Base-by-base conservation (phyloP, 2,888 invertebrate genomes). In the Drosophila eohydei region DNA sequence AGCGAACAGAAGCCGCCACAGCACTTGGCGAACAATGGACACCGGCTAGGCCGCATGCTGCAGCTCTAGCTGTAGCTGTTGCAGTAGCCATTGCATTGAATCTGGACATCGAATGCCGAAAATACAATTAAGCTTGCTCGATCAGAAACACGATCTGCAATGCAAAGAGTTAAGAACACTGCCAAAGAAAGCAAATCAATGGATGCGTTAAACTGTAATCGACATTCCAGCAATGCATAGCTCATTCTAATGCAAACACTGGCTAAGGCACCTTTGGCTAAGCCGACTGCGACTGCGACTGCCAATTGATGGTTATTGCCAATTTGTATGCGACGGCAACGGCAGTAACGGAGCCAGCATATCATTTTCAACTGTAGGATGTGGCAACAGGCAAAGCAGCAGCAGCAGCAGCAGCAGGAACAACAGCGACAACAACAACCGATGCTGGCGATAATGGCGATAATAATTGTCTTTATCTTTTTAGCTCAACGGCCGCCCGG, bases 381-480 rank as follows among this genome's bases (percentile, higher is more conserved):
- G 71, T 75, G 65, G 71, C 71, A 78, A 68, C 67, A 63, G 44
- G 14, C 12, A 30, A 30, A 30, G n/a, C 48, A 32, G 50, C 62
- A 61, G 11, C 76, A 71, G 59, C 71, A 79, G 52, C 62, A 58
- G 11, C 74, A 72, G 57, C 72, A 80, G 8, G 14, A 34, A 65
- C 66, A 54, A 66, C 75, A 73, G 57, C 72, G 76, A 11, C 28
- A 34, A 65, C 66, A 54, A 66, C 75, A 73, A 72, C 81, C 65
- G 86, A 88, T 86, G 88, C 83, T 81, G 86, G 83, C 88, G 86
- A 86, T 89, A 86, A 86, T 86, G 78, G 88, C 88, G 86, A 86
- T 86, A 86, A 89, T 86, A 86, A 86, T 86, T 86, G 89, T 86
- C 89, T 88, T 86, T 89, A 86, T 89, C 86, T 86, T 82, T 84